A percentile compares a stretch with the other conserved stretches of the same genome.
These are phyloP conservation scores for Meloidogyne hapla DNA, from an alignment of 1,140 invertebrate genomes.

Conservation along the genomic window DNA sequence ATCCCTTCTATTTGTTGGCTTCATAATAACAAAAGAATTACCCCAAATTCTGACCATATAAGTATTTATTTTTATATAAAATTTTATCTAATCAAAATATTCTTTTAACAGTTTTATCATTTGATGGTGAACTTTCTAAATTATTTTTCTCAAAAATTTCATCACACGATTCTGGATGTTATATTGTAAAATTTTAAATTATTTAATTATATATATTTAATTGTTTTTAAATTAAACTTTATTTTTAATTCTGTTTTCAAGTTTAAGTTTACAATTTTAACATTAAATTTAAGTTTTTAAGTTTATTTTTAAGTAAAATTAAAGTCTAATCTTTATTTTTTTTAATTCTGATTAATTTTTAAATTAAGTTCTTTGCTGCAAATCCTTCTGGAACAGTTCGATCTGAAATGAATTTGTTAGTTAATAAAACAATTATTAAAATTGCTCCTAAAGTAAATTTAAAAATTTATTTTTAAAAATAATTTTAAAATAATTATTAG, in stretches of 20 bases:
- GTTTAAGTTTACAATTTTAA: too few relatives aligned
- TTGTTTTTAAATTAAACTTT: not conserved
- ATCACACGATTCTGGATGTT: slow-evolving; percentile 85
- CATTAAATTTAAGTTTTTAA: too few relatives aligned
- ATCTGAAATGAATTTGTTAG: slow-evolving; percentile 48
- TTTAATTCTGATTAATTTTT: too few relatives aligned
- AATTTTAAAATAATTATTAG: not conserved
- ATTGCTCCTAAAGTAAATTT: slow-evolving; percentile 31
- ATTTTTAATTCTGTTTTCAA: too few relatives aligned
- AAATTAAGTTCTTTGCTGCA: slow-evolving; percentile 23
- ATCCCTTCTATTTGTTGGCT: slow-evolving; percentile 54
- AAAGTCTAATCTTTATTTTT: too few relatives aligned
- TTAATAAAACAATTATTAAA: slow-evolving; percentile 39
- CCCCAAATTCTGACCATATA: slow-evolving; percentile 50
- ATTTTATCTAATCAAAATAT: not conserved
- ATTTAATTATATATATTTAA: slow-evolving; percentile 45
- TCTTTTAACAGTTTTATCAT: slow-evolving; percentile 9
- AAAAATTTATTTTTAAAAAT: not conserved
- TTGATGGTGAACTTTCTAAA: slow-evolving; percentile 65
- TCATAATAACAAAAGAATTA: slow-evolving; percentile 45
- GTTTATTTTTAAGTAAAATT: too few relatives aligned
- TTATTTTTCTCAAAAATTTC: slow-evolving; percentile 81
- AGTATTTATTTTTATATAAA: slow-evolving; percentile 45
- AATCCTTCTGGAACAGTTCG: slow-evolving; percentile 12
- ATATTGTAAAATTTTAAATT: slow-evolving; percentile 83